Evolutionary conservation across 2,888 invertebrate genomes (phyloP).

Genomic region (Eristalis arbustorum): DNA sequence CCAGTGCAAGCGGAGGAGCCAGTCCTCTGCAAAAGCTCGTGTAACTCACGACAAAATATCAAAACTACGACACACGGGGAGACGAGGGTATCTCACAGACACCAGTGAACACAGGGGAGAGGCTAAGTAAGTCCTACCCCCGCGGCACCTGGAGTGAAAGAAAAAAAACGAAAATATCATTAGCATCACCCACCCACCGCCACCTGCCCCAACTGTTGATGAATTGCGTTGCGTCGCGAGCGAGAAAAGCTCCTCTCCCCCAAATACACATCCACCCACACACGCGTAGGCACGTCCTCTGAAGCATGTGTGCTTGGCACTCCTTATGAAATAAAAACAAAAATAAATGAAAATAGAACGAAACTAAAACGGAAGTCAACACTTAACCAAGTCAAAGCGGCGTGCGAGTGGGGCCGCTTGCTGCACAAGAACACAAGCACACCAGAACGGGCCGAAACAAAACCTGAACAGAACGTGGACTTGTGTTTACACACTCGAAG

Average conservation of each 20-base stretch:
- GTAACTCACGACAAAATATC: neutral
- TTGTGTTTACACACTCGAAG: neutral
- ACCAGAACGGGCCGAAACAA: slow-evolving; percentile 5
- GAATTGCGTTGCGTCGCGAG: slow-evolving; percentile 16
- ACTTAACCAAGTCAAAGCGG: neutral
- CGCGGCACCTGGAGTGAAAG: slow-evolving; percentile 1
- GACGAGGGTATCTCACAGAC: neutral
- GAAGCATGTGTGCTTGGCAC: slow-evolving; percentile 5
- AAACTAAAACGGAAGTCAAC: slow-evolving; percentile 3
- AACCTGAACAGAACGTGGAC: neutral
- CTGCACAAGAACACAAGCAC: neutral
- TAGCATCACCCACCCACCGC: slow-evolving; percentile 27
- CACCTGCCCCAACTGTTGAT: slow-evolving; percentile 55
- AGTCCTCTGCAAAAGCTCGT: neutral
- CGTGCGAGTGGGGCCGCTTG: neutral
- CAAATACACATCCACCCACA: slow-evolving; percentile 1
- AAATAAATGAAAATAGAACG: neutral
- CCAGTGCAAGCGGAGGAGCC: slow-evolving; percentile 11
- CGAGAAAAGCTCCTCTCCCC: neutral
- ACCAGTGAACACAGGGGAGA: neutral
- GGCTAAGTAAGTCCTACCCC: neutral
- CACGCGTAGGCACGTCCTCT: slow-evolving; percentile 18
- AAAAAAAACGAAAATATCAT: slow-evolving; percentile 14
- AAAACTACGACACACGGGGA: neutral
- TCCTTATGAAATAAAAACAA: slow-evolving; percentile 9